phyloP scores from a whole-genome alignment of 1,140 invertebrate species.

The Papilio dardanus region DNA sequence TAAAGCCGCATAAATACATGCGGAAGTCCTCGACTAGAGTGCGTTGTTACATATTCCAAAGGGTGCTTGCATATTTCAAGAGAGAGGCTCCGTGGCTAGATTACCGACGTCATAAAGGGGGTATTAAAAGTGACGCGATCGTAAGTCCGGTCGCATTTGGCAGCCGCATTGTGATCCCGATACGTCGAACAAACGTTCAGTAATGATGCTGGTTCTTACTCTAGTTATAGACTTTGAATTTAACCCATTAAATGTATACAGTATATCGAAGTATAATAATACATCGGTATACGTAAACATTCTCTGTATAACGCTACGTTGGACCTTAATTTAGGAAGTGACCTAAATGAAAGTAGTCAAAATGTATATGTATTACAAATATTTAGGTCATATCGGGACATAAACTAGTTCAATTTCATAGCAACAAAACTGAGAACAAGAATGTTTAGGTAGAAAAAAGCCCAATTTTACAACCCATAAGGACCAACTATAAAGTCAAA shows the following conservation, averaged over 20 bases:
- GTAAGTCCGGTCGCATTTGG: conserved; percentile 71
- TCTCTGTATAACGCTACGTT: too few relatives aligned
- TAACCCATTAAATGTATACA: conserved; percentile 37
- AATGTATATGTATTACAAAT: too few relatives aligned
- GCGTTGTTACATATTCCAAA: conserved; percentile 34
- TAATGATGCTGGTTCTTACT: conserved; percentile 60
- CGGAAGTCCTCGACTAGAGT: conserved; percentile 5
- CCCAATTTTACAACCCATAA: neutral
- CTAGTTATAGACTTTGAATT: conserved; percentile 42
- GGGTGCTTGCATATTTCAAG: conserved; percentile 53
- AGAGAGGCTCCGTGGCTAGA: conserved; percentile 56
- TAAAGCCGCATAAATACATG: neutral
- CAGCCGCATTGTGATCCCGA: conserved; percentile 72
- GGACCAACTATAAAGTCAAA: neutral
- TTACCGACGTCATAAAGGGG: conserved; percentile 61
- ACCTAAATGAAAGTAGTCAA: too few relatives aligned
- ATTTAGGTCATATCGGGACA: too few relatives aligned
- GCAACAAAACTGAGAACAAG: neutral
- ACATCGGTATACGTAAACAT: too few relatives aligned
- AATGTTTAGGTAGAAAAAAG: conserved; percentile 12
- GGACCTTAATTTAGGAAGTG: too few relatives aligned
- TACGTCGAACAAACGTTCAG: conserved; percentile 72
- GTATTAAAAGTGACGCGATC: conserved; percentile 70
- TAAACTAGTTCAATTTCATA: neutral
- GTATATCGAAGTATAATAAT: too few relatives aligned